phyloP scores from a whole-genome alignment of 2,797 vertebrate genomes.

The Myotis planiceps region DNA sequence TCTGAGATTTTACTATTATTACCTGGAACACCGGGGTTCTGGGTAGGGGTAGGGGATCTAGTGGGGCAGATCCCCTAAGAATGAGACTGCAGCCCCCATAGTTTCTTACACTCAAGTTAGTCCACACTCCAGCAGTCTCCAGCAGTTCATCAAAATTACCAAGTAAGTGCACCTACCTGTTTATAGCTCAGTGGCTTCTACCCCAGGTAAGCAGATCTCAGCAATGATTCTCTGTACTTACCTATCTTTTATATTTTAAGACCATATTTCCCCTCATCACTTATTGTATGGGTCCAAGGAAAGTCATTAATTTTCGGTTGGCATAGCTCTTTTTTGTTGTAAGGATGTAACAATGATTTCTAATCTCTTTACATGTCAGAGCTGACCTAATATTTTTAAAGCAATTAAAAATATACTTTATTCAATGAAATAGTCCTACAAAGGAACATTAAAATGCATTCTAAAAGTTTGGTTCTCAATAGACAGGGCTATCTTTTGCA shows the following conservation, averaged over 20 bases:
- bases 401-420: background rate
- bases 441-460: background rate
- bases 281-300: background rate
- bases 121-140: background rate
- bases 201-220: background rate
- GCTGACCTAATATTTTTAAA: background rate
- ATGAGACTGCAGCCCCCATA: background rate
- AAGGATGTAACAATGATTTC: background rate
- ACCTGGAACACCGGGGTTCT: background rate
- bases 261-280: background rate
- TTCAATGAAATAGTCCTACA: background rate
- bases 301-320: slow-evolving; percentile 10
- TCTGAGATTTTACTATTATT: background rate
- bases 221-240: background rate
- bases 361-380: background rate
- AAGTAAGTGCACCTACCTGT: background rate
- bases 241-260: background rate
- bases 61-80: background rate
- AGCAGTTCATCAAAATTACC: background rate
- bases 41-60: accelerated
- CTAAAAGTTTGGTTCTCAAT: background rate
- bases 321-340: background rate
- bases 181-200: background rate
- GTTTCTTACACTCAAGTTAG: background rate
- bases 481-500: background rate